A percentile compares a stretch with the other conserved stretches of the same genome.
Evolutionary conservation across 2,797 vertebrate genomes (phyloP).

Genomic region (Thamnophis elegans): DNA sequence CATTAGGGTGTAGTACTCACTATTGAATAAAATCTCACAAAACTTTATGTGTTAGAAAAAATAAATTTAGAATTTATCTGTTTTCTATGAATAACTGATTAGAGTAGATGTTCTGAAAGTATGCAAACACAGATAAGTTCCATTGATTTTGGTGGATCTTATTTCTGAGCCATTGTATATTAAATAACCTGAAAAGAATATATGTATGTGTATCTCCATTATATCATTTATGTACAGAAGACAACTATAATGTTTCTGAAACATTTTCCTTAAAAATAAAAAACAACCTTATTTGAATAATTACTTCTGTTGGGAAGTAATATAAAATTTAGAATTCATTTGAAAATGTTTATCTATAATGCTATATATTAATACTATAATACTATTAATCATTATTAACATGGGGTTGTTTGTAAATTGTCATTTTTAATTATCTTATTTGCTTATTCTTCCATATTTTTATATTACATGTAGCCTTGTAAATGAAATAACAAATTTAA

Average conservation of each 20-base stretch:
- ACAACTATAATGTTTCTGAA: slow-evolving; percentile 6
- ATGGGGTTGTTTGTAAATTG: slow-evolving; percentile 71
- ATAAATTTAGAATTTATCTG: slow-evolving; percentile 54
- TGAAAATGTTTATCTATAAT: slow-evolving; percentile 59
- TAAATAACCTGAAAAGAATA: background rate
- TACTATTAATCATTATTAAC: slow-evolving; percentile 59
- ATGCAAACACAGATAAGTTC: background rate
- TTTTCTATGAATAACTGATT: slow-evolving; percentile 54
- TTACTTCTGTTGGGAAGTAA: slow-evolving; percentile 47
- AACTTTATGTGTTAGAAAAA: slow-evolving; percentile 5
- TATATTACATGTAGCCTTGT: slow-evolving; percentile 50
- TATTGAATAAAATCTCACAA: slow-evolving; percentile 15
- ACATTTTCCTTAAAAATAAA: slow-evolving; percentile 18
- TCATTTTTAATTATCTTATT: slow-evolving; percentile 68
- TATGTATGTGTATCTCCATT: slow-evolving; percentile 4
- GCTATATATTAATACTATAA: slow-evolving; percentile 25
- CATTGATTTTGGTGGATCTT: background rate
- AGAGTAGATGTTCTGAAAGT: slow-evolving; percentile 35
- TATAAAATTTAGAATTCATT: slow-evolving; percentile 50
- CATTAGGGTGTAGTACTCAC: slow-evolving; percentile 15
- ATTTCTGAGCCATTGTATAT: slow-evolving; percentile 5
- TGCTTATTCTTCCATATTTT: slow-evolving; percentile 58
- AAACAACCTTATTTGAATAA: slow-evolving; percentile 48
- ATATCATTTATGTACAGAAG: slow-evolving; percentile 20
- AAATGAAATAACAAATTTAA: slow-evolving; percentile 54